A percentile compares a stretch with the other conserved stretches of the same genome.
Conservation (phyloP, 1,140 invertebrate species). For the Pissodes strobi region DNA sequence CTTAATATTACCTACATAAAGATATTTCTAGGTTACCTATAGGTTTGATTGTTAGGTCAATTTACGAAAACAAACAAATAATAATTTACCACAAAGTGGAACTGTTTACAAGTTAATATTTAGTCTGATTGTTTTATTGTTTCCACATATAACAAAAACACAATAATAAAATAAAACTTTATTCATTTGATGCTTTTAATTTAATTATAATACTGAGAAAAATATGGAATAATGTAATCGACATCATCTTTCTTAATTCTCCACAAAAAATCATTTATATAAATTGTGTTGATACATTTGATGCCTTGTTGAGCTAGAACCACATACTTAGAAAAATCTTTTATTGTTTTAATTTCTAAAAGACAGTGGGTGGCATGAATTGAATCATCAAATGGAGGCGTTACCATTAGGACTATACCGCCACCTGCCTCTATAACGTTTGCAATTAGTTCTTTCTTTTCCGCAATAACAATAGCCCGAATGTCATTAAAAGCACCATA, state of each 20-base stretch:
- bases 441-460: conserved; percentile 66
- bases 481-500: conserved; percentile 70
- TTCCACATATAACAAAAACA: too few species aligned
- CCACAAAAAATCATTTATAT: conserved; percentile 47
- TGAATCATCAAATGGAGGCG: conserved; percentile 44
- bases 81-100: too few species aligned
- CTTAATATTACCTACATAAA: too few species aligned
- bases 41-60: too few species aligned
- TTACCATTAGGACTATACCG: conserved; percentile 65
- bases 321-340: conserved; percentile 40
- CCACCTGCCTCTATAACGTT: conserved; percentile 74
- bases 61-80: too few species aligned
- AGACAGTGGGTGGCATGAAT: conserved; percentile 52
- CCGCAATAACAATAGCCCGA: conserved; percentile 70
- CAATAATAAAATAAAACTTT: too few species aligned
- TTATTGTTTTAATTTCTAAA: conserved; percentile 42
- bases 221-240: conserved; percentile 22
- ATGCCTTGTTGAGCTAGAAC: conserved; percentile 49
- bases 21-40: too few species aligned
- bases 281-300: conserved; percentile 48
- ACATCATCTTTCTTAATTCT: conserved; percentile 9
- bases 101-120: too few species aligned
- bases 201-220: conserved; percentile 19
- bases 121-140: too few species aligned
- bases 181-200: too few species aligned